Evolutionary conservation across 1,140 invertebrate species (phyloP).

Genomic region (Heliconius congener): DNA sequence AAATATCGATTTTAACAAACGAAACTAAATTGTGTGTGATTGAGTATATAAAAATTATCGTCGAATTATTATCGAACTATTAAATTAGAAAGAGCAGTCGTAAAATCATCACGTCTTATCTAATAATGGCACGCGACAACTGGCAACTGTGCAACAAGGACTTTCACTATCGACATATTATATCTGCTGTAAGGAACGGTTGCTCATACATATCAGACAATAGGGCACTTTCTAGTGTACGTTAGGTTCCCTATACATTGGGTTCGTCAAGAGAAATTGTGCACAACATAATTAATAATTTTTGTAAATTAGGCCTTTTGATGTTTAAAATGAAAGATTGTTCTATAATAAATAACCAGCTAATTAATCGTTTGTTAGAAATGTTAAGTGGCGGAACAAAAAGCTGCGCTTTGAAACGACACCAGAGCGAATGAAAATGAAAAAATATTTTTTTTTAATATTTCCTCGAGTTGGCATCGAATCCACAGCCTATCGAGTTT

Average conservation of each 20-base stretch:
- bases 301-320: not conserved
- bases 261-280: no score
- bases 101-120: constrained; percentile 44
- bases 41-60: not conserved
- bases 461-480: no score
- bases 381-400: no score
- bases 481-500: no score
- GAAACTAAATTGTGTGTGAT: not conserved
- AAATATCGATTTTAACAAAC: no score
- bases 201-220: constrained; percentile 35
- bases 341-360: no score
- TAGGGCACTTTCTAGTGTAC: constrained; percentile 31
- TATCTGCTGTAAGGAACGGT: constrained; percentile 43
- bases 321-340: not conserved
- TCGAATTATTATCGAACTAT: no score
- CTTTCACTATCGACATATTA: constrained; percentile 60
- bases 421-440: no score
- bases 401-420: no score
- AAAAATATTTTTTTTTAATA: no score
- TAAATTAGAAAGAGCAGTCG: constrained; percentile 38
- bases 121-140: constrained; percentile 51
- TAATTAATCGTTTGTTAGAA: no score
- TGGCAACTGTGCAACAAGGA: constrained; percentile 48
- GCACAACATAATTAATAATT: no score
- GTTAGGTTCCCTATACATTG: not conserved